Percentiles rank a stretch among this genome's conserved stretches.
These are phyloP conservation scores for Chirona hameri DNA, from an alignment of 2,888 invertebrate species.

Conservation along the genomic window DNA sequence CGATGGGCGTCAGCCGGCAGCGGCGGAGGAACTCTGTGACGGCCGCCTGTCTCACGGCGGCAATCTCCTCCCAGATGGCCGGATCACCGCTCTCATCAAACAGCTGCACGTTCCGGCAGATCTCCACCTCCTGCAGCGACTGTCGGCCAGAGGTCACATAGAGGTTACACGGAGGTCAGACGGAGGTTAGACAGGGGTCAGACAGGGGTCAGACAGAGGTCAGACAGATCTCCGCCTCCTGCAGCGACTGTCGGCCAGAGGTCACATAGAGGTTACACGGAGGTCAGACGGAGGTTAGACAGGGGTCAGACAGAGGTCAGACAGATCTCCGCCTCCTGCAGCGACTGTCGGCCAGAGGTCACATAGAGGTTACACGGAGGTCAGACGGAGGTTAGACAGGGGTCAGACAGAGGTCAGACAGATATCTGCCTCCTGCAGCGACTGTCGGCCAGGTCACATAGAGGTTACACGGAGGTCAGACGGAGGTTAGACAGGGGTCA, in stretches of 20 bases:
- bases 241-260: background rate
- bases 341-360: background rate
- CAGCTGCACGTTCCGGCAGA: background rate
- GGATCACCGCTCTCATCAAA: background rate
- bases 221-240: background rate
- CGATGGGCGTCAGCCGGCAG: background rate
- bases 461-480: too few relatives aligned
- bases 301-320: too few relatives aligned
- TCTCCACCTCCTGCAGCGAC: background rate
- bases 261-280: background rate
- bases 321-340: conserved; percentile 2
- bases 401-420: too few relatives aligned
- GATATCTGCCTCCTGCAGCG: background rate
- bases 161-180: too few relatives aligned
- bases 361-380: too few relatives aligned
- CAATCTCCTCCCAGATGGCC: background rate
- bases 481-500: too few relatives aligned
- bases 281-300: too few relatives aligned
- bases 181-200: too few relatives aligned
- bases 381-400: too few relatives aligned
- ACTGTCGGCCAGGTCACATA: background rate
- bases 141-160: background rate
- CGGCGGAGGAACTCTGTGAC: background rate
- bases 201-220: too few relatives aligned
- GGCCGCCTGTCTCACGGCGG: background rate